Evolutionary conservation across 2,797 vertebrate species (phyloP).

Genomic region (Acrossocheilus wenchowensis): DNA sequence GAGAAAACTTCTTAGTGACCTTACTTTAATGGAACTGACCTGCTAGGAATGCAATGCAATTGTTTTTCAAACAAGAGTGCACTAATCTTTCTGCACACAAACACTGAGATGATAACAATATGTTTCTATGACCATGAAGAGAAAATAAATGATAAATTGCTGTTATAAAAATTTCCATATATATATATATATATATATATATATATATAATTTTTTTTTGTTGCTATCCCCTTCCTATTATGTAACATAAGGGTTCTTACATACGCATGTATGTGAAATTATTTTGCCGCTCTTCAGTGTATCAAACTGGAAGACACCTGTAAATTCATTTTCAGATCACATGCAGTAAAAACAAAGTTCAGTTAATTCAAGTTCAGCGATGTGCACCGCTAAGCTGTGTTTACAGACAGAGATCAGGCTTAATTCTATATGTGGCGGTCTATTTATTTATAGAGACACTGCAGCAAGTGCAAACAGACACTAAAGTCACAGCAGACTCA

Average conservation of each 20-base stretch:
- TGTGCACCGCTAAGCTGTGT: background rate
- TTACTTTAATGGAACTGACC: slow-evolving; percentile 34
- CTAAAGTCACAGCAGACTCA: slow-evolving; percentile 37
- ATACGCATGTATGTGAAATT: background rate
- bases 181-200: background rate
- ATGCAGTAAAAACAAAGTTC: background rate
- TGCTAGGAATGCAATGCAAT: slow-evolving; percentile 19
- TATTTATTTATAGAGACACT: background rate
- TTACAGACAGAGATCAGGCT: background rate
- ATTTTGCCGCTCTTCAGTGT: background rate
- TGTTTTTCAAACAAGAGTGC: background rate
- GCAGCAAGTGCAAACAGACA: slow-evolving; percentile 39
- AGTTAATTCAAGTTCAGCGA: background rate
- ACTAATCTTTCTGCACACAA: background rate
- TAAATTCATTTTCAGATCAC: background rate
- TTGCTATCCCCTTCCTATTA: background rate
- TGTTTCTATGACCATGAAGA: background rate
- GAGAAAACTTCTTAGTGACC: slow-evolving; percentile 26
- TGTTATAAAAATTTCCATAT: background rate
- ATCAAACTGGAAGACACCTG: background rate
- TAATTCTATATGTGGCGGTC: background rate
- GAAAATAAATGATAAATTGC: background rate
- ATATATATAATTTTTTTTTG: background rate
- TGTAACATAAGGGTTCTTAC: background rate
- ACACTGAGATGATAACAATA: background rate